Evolutionary conservation across 2,113 vertebrate species (phyloP).

Genomic region (Nycticebus coucang): DNA sequence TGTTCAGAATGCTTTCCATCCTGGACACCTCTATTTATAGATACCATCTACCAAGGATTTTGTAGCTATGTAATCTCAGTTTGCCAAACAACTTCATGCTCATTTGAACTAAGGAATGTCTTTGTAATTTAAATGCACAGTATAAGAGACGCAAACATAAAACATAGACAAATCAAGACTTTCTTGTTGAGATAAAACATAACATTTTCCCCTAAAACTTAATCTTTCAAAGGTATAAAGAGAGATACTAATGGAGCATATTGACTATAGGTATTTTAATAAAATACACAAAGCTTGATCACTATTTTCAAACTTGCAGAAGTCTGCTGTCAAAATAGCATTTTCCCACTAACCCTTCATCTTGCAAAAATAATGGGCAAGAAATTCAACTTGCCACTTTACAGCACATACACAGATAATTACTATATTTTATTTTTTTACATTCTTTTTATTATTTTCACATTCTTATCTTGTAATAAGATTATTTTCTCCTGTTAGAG

Average conservation of each 20-base stretch:
- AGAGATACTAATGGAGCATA: conserved; percentile 22
- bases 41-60: neutral
- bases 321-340: neutral
- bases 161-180: conserved; percentile 51
- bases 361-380: conserved; percentile 45
- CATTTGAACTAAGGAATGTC: conserved; percentile 63
- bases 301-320: conserved; percentile 34
- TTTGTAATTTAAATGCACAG: conserved; percentile 67
- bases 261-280: conserved; percentile 52
- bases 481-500: neutral
- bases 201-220: neutral
- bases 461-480: neutral
- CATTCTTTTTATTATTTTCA: conserved; percentile 53
- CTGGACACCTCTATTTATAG: conserved; percentile 66
- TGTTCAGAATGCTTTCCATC: conserved; percentile 69
- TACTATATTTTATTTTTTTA: conserved; percentile 55
- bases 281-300: conserved; percentile 28
- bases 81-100: conserved; percentile 66
- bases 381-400: conserved; percentile 5
- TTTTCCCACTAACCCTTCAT: conserved; percentile 43
- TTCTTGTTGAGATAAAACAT: conserved; percentile 44
- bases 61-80: conserved; percentile 60
- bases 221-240: conserved; percentile 35
- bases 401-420: neutral
- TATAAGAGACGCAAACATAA: conserved; percentile 59